Evolutionary conservation across 2,888 invertebrate genomes (phyloP).

Genomic region (Drosophila affinis): DNA sequence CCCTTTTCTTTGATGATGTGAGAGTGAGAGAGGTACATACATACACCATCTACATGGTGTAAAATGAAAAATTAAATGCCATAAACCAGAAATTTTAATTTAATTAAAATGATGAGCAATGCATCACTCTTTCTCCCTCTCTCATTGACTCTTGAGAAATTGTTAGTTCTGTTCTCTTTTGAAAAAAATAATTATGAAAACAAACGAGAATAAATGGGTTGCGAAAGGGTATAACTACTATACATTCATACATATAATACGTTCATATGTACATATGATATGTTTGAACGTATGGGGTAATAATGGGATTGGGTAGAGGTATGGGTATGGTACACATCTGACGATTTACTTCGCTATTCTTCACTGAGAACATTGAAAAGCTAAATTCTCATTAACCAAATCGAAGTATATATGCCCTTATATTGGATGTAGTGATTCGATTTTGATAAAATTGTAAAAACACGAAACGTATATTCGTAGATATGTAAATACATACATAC

Average conservation of each 20-base stretch:
- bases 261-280: too few species aligned
- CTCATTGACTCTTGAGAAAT: not conserved
- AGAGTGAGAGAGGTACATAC: not conserved
- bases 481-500: too few species aligned
- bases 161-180: conserved; percentile 2
- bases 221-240: not conserved
- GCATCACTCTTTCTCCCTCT: not conserved
- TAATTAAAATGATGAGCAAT: conserved; percentile 36
- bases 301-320: conserved; percentile 35
- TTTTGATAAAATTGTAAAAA: too few species aligned
- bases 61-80: conserved; percentile 38
- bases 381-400: too few species aligned
- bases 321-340: too few species aligned
- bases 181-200: conserved; percentile 24
- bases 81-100: conserved; percentile 38
- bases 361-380: too few species aligned
- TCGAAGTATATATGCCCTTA: not conserved
- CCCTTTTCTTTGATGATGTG: not conserved
- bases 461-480: too few species aligned
- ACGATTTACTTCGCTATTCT: too few species aligned
- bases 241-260: too few species aligned
- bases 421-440: too few species aligned
- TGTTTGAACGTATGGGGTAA: not conserved
- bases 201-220: not conserved
- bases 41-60: too few species aligned